Base-by-base conservation (phyloP, 2,797 vertebrate species). In the Sebastes steindachneri region DNA sequence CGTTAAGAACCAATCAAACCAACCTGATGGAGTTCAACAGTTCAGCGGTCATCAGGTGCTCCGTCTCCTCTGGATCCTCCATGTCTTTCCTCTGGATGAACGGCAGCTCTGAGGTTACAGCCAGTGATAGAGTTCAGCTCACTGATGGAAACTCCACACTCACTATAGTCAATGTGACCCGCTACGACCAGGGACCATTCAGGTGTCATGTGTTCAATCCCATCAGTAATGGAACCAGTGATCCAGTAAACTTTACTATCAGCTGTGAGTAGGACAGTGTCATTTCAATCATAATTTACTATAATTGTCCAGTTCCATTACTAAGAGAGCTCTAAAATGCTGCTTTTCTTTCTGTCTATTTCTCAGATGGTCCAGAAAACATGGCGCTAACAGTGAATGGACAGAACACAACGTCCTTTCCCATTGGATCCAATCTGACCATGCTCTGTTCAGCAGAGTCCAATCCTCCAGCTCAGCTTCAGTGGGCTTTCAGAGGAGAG, bases 141-240 rank as follows among this genome's bases (percentile, higher is more conserved):
- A 79, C 73, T 4, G 77, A 85, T 17, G 82, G 73, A 72, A 84
- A 79, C 64, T 51, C 77, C 53, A 86, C 86, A 33, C 92, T 96
- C 21, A 82, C 77, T 2, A 84, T 96, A 25, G 59, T 37, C 41
- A 88, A 74, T 1, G 83, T 95, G 72, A 94, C 77, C 15, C 93
- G 94, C 73, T 89, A 92, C 15, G 95, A 96, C 75, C 65, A 48
- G 21, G 95, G 95, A 5, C 94, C 92, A 0, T 94, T 95, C 83
- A 83, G 10, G 4, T 96, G 95, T 59, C 60, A 8, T 1, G 95
- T 80, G 58, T 76, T 28, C 15, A 96, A 96, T 33, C 64, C 23
- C 17, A 37, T 96, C 85, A 96, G 94, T 71, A 82, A 85, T 2
- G 83, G 9, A 37, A 88, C 60, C 28, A 94, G 64, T 92, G 62